These are phyloP conservation scores for Porites rus DNA, from an alignment of 92 coral and sea anemone species.

Conservation along the genomic window DNA sequence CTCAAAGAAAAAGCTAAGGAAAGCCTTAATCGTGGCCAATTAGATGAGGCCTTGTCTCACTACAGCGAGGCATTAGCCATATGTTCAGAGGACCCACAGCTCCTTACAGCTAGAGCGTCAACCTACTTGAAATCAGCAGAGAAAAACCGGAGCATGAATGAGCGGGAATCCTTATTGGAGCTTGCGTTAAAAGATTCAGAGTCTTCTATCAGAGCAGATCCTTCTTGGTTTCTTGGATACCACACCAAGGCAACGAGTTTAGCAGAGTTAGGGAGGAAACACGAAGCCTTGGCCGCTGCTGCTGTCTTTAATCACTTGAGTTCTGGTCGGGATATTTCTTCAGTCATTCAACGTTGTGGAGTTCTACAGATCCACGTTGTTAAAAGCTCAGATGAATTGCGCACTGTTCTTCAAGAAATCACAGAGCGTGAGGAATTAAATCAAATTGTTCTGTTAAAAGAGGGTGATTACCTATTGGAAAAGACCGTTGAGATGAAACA, in stretches of 20 bases:
- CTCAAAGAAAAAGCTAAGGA: neutral
- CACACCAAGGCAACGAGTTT: constrained; percentile 2
- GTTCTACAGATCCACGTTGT: neutral
- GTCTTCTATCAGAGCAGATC: constrained; percentile 7
- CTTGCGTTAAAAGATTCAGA: constrained; percentile 11
- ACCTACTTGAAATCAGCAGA: neutral
- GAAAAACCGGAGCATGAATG: neutral
- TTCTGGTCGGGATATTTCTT: constrained; percentile 11
- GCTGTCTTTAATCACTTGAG: constrained; percentile 24
- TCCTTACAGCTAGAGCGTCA: constrained; percentile 19
- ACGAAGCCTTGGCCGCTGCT: constrained; percentile 11
- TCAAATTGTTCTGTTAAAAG: constrained; percentile 3
- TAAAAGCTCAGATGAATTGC: neutral
- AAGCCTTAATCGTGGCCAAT: neutral
- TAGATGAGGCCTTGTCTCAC: neutral
- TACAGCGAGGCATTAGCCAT: neutral
- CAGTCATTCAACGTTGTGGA: neutral
- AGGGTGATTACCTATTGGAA: constrained; percentile 6
- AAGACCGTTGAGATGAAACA: neutral
- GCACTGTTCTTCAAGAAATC: neutral
- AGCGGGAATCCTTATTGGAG: neutral
- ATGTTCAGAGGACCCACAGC: constrained; percentile 22
- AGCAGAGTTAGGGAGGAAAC: constrained; percentile 17
- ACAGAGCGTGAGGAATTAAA: neutral
- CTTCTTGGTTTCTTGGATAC: constrained; percentile 31